Evolutionary conservation across 2,113 vertebrate species (phyloP), one percentile per base, ranked within the genome.

Genomic region (Scalopus aquaticus): DNA sequence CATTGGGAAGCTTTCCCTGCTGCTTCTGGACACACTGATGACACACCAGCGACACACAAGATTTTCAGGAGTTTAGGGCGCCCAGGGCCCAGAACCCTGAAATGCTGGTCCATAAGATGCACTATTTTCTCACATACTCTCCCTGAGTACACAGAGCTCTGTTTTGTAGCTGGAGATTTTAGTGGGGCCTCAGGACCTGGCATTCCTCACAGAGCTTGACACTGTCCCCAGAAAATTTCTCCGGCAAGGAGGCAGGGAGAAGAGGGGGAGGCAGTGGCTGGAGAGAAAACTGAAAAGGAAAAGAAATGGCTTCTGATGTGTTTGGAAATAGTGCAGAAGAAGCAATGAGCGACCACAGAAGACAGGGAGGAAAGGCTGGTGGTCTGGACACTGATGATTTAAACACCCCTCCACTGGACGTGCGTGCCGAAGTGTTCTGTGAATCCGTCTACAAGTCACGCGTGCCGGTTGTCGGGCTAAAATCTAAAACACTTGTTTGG

Each of bases 131-230:
- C 49, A 11, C 49, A n/a, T n/a, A 7, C 11, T 51, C 49, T 16
- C 49, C 10, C 49, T 13, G 49, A 51, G 49, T 7, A 51, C 15
- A 51, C 49, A 51, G 49, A 51, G n/a, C n/a, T 51, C 49, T 51
- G 49, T 51, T 87, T 5, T 12, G 12, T 78, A 35, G 42, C 69
- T 17, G 26, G 67, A 49, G 69, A 46, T 90, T 92, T 93, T 78
- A 92, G 35, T 4, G 56, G 81, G 80, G 58, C 49, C 73, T 76
- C 12, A 30, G 44, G 72, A 97, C 46, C 32, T 28, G 16, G 70
- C 54, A 28, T 77, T 80, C 85, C 70, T 95, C n/a, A 80, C 81
- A 78, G 91, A 92, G 83, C 72, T 24, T 77, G 54, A 67, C 77
- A 73, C 20, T 78, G 80, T 62, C 56, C 73, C 35, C 2, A 3